Evolutionary conservation across 1,140 invertebrate species (phyloP), one percentile per base, ranked within the genome.

Genomic region (Maconellicoccus hirsutus): DNA sequence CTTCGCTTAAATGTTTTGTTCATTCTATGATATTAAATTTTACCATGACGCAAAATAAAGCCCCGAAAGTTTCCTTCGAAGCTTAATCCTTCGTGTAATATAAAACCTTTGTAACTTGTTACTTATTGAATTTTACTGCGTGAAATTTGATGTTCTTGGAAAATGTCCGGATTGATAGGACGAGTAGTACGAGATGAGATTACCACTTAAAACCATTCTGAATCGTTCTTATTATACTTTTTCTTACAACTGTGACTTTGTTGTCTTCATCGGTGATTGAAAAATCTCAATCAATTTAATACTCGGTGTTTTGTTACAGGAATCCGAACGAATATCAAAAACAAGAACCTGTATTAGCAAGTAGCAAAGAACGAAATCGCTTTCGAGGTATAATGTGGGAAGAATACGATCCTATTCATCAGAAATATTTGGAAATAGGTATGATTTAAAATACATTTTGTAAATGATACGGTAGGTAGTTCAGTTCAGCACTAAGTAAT

Each of bases 351-450:
- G 83, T 85, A 1, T 80, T 93, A 59, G 86, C 88, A 1, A 86
- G 86, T 72, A 92, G 86, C 63, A 89, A 87, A 76, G 91, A 93
- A 79, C 84, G 87, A 59, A 93, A 90, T 78, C 84, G 90, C 69
- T 95, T 92, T 78, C 86, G 89, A 70, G 89, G 86, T 70, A 86
- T 91, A 72, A 84, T 86, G 1, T 96, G 93, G 94, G 93, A 94
- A 73, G 87, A 91, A 76, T 96, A 94, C 79, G 92, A 95, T 77
- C 88, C 88, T 1, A 82, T 91, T 19, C 91, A 94, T 81, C 92
- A 95, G 77, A 93, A 94, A 77, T 96, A 94, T 81, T 83, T 96
- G 73, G 91, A 94, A 84, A 93, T 96, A 73, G 90, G 92, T 94
- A 81, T n/a, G n/a, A n/a, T n/a, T n/a, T n/a, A n/a, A n/a, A n/a